Percentiles rank a stretch among this genome's conserved stretches.
Conservation (phyloP, 2,888 invertebrate species). For the Encarsia formosa region DNA sequence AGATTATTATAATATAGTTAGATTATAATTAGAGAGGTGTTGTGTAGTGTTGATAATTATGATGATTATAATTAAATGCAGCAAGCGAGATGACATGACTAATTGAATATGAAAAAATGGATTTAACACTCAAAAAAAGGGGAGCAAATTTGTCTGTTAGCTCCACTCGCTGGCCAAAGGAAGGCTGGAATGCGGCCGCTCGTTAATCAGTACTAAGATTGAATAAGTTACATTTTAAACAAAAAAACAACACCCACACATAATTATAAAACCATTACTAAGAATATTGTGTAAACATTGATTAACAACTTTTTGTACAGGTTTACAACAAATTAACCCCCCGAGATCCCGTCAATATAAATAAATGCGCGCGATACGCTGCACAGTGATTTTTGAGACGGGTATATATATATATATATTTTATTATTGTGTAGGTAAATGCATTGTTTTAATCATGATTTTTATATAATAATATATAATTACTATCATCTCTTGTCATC, state of each 20-base stretch:
- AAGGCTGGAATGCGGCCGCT: slow-evolving; percentile 51
- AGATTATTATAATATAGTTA: slow-evolving; percentile 49
- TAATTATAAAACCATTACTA: slow-evolving; percentile 42
- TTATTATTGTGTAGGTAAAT: too few species aligned
- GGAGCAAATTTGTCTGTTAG: slow-evolving; percentile 53
- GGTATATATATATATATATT: slow-evolving; percentile 34
- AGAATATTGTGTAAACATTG: slow-evolving; percentile 31
- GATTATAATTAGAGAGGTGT: slow-evolving; percentile 48
- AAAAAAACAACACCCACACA: too few species aligned
- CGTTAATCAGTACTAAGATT: slow-evolving; percentile 51
- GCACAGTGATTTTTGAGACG: slow-evolving; percentile 44
- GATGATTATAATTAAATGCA: slow-evolving; percentile 28
- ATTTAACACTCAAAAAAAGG: slow-evolving; percentile 45
- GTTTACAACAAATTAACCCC: slow-evolving; percentile 37
- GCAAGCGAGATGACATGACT: too few species aligned
- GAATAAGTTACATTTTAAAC: slow-evolving; percentile 51
- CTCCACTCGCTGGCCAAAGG: slow-evolving; percentile 51
- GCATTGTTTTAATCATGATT: too few species aligned
- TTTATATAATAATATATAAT: slow-evolving; percentile 20
- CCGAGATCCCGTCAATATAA: slow-evolving; percentile 24
- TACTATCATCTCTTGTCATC: slow-evolving; percentile 5
- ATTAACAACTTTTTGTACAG: slow-evolving; percentile 41
- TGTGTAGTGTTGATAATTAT: slow-evolving; percentile 40
- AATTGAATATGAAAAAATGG: too few species aligned
- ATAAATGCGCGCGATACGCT: slow-evolving; percentile 34